Evolutionary conservation across 2,113 vertebrate species (phyloP), one percentile per base, ranked within the genome.

Genomic region (Laterallus jamaicensis): DNA sequence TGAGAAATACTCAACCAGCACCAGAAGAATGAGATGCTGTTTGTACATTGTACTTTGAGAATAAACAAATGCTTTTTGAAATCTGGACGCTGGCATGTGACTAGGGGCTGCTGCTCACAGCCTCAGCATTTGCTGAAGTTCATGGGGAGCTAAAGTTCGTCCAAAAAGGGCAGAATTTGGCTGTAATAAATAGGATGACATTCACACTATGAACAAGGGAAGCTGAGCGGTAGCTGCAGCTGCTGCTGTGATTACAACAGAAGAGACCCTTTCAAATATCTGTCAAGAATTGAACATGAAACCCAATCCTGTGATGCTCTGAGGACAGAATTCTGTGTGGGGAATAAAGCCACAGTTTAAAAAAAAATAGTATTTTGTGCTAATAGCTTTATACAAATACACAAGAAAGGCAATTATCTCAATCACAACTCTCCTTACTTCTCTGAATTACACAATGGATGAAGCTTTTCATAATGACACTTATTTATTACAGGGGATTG

Each of bases 211-310:
- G 54, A 86, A n/a, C 63, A 49, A 71, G n/a, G 37, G 91, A 68
- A 63, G 70, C 39, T 56, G 54, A 63, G 69, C 42, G 55, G 56
- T 42, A 90, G 78, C 59, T 92, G 75, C 82, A 50, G 73, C 54
- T 78, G 55, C 54, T 75, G 63, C 50, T 91, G 66, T 70, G 68
- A 31, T 78, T 86, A 74, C 24, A 90, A 62, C 35, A 80, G 44
- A 77, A 83, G 28, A 40, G 56, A 15, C 21, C 56, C 89, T 79
- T 93, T 87, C 93, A 81, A 96, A 83, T 37, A 63, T 81, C 91
- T 92, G 73, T 93, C 82, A 87, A 90, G 82, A 92, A 56, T 4
- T 78, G 20, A 62, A 76, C 31, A 58, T 19, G 67, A 75, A 92
- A 82, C 64, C 49, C 59, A 94, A 50, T 47, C 63, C 37, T 60